A percentile compares a stretch with the other conserved stretches of the same genome.
Conservation (phyloP, 2,113 vertebrate species). For the Hyaena hyaena region DNA sequence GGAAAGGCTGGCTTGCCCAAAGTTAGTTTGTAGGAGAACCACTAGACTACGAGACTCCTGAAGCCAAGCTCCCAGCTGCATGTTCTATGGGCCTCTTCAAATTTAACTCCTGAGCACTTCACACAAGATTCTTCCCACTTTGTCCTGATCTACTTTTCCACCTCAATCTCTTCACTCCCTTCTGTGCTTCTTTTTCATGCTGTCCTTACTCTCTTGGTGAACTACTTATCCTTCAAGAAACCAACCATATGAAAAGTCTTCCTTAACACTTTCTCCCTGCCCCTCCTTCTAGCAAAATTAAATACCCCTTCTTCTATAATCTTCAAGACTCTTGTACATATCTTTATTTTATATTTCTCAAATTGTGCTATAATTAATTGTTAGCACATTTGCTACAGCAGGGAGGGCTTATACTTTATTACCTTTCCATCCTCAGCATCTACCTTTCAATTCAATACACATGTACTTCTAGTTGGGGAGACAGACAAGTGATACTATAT, state of each 20-base stretch:
- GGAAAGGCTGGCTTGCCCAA: background rate
- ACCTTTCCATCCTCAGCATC: background rate
- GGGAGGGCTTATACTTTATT: background rate
- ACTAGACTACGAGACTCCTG: background rate
- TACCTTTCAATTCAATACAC: background rate
- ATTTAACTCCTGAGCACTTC: background rate
- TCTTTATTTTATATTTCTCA: constrained; percentile 8
- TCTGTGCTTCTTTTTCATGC: background rate
- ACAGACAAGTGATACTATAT: background rate
- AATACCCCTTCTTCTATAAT: background rate
- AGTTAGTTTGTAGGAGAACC: background rate
- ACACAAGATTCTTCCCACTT: background rate
- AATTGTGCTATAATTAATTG: background rate
- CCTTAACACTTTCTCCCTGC: background rate
- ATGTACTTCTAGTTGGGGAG: background rate
- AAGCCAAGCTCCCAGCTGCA: background rate
- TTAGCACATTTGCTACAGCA: background rate
- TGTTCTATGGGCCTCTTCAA: background rate
- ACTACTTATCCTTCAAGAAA: background rate
- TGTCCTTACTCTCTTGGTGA: background rate
- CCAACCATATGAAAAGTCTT: background rate
- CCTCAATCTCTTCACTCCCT: background rate
- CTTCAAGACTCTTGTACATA: background rate
- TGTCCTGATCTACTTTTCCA: background rate
- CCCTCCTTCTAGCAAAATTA: background rate